Base-by-base conservation (phyloP, 2,113 vertebrate genomes). In the Syngnathus typhle region DNA sequence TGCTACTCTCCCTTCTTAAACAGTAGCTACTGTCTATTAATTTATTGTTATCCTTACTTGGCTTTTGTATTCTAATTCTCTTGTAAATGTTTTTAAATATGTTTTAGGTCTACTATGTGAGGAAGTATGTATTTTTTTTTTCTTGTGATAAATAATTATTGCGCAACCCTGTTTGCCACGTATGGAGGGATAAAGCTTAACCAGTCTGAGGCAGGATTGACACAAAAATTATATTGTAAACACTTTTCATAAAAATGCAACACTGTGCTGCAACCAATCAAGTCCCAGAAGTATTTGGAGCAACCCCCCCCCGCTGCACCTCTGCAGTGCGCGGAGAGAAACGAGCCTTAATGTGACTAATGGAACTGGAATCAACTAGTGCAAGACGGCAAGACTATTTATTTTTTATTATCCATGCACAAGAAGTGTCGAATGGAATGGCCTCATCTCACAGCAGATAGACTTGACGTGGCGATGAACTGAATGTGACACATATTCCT, bases 231-330 rank as follows among this genome's bases (percentile, higher is more conserved):
- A 64, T 60, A 27, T 38, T 36, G 54, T 32, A 32, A 9, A 13
- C 12, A 6, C 6, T 56, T 56, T 13, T 4, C 4, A 15, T 15
- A 32, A 27, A 27, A 56, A 32, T 32, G 16, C 21, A 21, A 56
- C 0, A 6, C 54, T 32, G 27, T 32, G 54, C 27, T 56, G 55
- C 60, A 76, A 60, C 60, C 68, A 72, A 68, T 70, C 6, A 67
- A 68, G 77, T 65, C 71, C 36, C 61, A 70, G 41, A 60, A 68
- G 51, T 70, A 67, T 76, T 77, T 69, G 39, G 65, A 69, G 55
- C 6, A 41, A 13, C 55, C n/a, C 58, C 55, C 70, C 69, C 56
- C 43, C 36, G 43, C 67, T 61, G 71, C 44, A 78, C 72, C 71
- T 27, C 64, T 21, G 64, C 64, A 43, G 37, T 59, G 67, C 52